These are phyloP conservation scores for Aphidius gifuensis DNA, from an alignment of 1,140 invertebrate genomes.

Conservation along the genomic window DNA sequence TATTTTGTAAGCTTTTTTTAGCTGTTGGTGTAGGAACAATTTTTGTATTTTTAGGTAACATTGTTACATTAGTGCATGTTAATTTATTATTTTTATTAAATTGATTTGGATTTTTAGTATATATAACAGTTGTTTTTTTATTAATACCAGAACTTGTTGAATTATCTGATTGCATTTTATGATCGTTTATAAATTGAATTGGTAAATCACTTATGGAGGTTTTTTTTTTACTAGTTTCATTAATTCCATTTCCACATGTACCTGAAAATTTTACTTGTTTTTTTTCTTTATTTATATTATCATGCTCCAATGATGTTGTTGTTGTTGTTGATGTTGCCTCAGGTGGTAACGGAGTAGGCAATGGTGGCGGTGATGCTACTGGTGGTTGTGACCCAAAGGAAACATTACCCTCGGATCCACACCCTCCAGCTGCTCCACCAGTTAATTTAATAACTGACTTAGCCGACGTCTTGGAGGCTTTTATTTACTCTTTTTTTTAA, in stretches of 20 bases:
- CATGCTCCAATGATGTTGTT: too few relatives aligned
- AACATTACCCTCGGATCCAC: conserved; percentile 32
- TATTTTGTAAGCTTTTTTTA: too few relatives aligned
- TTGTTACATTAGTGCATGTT: not conserved
- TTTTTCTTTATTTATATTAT: conserved; percentile 6
- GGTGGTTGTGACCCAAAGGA: conserved; percentile 39
- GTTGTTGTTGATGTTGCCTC: not conserved
- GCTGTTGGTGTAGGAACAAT: conserved; percentile 11
- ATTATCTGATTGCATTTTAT: not conserved
- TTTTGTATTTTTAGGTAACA: too few relatives aligned
- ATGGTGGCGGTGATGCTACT: conserved; percentile 16
- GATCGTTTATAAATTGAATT: not conserved
- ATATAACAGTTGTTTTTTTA: conserved; percentile 1
- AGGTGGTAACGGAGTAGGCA: conserved; percentile 3
- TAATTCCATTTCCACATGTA: not conserved
- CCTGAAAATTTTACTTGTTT: not conserved
- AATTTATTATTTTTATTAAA: not conserved
- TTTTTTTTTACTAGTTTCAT: not conserved
- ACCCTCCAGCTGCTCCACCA: conserved; percentile 46
- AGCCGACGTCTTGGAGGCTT: conserved; percentile 53
- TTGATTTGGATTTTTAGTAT: conserved; percentile 1
- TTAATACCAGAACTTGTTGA: not conserved
- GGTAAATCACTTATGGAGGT: conserved; percentile 1
- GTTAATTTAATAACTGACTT: conserved; percentile 50
- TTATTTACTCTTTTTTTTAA: conserved; percentile 24